Percentiles rank a stretch among this genome's conserved stretches.
These are phyloP conservation scores for Lates calcarifer DNA, from an alignment of 2,113 vertebrate genomes.

Conservation along the genomic window DNA sequence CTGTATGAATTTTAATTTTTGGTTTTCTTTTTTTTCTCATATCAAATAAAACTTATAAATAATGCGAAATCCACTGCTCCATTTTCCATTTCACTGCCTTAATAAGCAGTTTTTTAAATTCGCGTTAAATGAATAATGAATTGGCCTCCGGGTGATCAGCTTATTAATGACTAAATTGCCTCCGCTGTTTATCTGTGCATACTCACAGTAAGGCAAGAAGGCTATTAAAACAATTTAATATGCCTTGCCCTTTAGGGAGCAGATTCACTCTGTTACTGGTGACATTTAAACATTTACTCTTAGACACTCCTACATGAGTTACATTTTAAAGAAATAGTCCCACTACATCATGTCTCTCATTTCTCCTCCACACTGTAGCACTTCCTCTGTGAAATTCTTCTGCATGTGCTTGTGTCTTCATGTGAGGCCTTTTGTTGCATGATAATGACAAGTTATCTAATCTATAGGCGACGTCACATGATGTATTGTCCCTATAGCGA, in stretches of 20 bases:
- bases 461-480: conserved; percentile 62
- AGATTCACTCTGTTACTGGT: background rate
- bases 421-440: conserved; percentile 8
- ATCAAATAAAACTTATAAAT: conserved; percentile 21
- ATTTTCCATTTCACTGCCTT: background rate
- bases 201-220: background rate
- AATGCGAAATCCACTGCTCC: conserved; percentile 8
- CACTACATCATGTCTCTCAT: background rate
- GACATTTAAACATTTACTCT: conserved; percentile 17
- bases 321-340: background rate
- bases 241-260: background rate
- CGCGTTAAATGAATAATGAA: conserved; percentile 44
- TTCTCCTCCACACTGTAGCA: background rate
- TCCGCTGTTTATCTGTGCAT: conserved; percentile 23
- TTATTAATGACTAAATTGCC: conserved; percentile 26
- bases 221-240: conserved; percentile 1
- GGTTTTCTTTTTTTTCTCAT: background rate
- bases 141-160: conserved; percentile 17
- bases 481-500: conserved; percentile 70
- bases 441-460: conserved; percentile 22
- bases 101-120: conserved; percentile 28
- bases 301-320: background rate
- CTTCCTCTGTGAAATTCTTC: conserved; percentile 5
- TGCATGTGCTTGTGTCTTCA: background rate
- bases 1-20: background rate